Base-by-base conservation (phyloP, 2,888 invertebrate genomes). In the Mesorhabditis sp. region DNA sequence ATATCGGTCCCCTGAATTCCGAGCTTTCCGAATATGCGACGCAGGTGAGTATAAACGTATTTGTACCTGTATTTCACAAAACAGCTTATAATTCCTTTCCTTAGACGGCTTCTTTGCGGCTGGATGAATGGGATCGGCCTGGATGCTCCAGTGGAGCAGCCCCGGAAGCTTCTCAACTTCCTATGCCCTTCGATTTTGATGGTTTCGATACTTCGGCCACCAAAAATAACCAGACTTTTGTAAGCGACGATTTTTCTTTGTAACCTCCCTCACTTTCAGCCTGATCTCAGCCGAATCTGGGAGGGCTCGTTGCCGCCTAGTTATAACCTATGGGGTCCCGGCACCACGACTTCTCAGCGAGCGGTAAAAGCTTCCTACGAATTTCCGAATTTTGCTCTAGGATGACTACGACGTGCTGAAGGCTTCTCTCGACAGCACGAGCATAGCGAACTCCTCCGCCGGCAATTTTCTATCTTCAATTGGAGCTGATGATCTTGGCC, bases 11-110 rank as follows among this genome's bases (percentile, higher is more conserved):
- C 43, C 68, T 72, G 4, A 63, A 43, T 42, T 73, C 74, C 4
- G 82, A 80, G 43, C 45, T 82, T 28, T 82, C 78, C 58, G 74
- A 76, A 45, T 81, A 82, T 68, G 78, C 82, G 2, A 74, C 76
- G 43, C 76, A 79, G 70, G 82, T 79, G 10, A 6, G 6, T n/a
- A 66, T 50, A 5, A 13, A 42, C 13, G 7, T 13, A 45, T 64
- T 70, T 62, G 13, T 64, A 45, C 10, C 4, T 61, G 28, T 58
- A 42, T 3, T 41, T n/a, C 13, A 7, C 43, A 50, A 45, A 5
- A 62, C 45, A 65, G 10, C 44, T 5, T 45, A 58, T 4, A 65
- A 65, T 65, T 65, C 13, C 42, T 15, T 45, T 66, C 70, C 76
- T 70, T 63, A 81, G 78, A 80, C 81, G 28, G 80, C 77, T 64